Percentiles rank a stretch among this genome's conserved stretches.
phyloP scores from a whole-genome alignment of 2,113 vertebrate genomes.

The Ahaetulla prasina region DNA sequence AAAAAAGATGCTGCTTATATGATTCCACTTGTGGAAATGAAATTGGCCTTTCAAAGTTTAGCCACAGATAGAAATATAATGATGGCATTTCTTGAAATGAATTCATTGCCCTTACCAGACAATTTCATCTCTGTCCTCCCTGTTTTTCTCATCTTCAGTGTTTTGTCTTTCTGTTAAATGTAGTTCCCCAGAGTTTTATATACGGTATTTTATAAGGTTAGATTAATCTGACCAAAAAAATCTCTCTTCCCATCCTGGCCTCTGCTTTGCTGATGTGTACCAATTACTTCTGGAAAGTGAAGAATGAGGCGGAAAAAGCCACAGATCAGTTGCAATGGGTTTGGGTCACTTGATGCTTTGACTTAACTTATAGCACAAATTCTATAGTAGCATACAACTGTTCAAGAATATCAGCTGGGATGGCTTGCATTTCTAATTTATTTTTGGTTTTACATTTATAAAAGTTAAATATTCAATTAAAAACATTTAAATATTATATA shows the following conservation, averaged over 20 bases:
- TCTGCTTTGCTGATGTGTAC: conserved; percentile 27
- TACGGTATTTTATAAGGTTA: conserved; percentile 34
- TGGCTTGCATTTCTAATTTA: background rate
- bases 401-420: background rate
- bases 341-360: background rate
- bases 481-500: no score
- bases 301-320: conserved; percentile 47
- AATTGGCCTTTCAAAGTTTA: conserved; percentile 63
- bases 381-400: background rate
- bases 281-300: conserved; percentile 44
- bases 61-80: conserved; percentile 47
- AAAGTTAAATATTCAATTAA: background rate
- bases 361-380: background rate
- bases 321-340: conserved; percentile 35
- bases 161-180: conserved; percentile 26
- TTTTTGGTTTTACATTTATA: background rate
- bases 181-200: conserved; percentile 38
- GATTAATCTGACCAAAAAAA: conserved; percentile 51
- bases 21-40: conserved; percentile 42
- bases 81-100: conserved; percentile 61
- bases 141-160: conserved; percentile 36
- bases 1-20: conserved; percentile 39
- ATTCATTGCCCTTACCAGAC: conserved; percentile 53
- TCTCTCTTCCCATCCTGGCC: background rate
- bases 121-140: conserved; percentile 52